phyloP scores from a whole-genome alignment of 2,113 vertebrate species.

The Anarrhichthys ocellatus region DNA sequence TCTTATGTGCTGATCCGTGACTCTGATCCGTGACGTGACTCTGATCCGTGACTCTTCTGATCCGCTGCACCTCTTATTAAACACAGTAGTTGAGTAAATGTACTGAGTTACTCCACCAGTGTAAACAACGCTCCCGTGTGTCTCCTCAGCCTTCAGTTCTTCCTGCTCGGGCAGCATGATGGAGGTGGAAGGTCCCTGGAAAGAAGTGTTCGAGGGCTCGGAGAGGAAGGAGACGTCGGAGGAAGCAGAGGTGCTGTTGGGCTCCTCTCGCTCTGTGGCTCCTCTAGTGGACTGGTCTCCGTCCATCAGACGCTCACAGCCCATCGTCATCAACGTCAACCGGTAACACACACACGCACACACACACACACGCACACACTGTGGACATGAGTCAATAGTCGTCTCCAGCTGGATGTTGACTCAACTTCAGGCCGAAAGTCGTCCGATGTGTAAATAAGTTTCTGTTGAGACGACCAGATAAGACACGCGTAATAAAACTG shows the following conservation, averaged over 20 bases:
- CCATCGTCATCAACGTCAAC: slow-evolving; percentile 67
- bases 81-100: no score
- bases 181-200: slow-evolving; percentile 78
- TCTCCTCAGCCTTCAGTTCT: no score
- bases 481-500: no score
- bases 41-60: no score
- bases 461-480: neutral
- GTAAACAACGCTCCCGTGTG: no score
- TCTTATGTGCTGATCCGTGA: no score
- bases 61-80: no score
- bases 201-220: slow-evolving; percentile 68
- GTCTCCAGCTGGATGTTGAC: slow-evolving; percentile 33
- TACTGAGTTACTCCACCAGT: no score
- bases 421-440: slow-evolving; percentile 29
- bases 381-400: no score
- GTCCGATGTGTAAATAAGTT: slow-evolving; percentile 31
- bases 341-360: slow-evolving; percentile 34
- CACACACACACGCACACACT: no score
- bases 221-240: slow-evolving; percentile 2
- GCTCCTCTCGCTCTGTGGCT: slow-evolving; percentile 61
- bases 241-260: slow-evolving; percentile 18
- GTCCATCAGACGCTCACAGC: slow-evolving; percentile 67
- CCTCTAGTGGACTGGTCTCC: slow-evolving; percentile 50
- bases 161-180: slow-evolving; percentile 60
- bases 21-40: no score